These are phyloP conservation scores for Pterobdella sp. DNA, from an alignment of 2,888 invertebrate species.

Conservation along the genomic window DNA sequence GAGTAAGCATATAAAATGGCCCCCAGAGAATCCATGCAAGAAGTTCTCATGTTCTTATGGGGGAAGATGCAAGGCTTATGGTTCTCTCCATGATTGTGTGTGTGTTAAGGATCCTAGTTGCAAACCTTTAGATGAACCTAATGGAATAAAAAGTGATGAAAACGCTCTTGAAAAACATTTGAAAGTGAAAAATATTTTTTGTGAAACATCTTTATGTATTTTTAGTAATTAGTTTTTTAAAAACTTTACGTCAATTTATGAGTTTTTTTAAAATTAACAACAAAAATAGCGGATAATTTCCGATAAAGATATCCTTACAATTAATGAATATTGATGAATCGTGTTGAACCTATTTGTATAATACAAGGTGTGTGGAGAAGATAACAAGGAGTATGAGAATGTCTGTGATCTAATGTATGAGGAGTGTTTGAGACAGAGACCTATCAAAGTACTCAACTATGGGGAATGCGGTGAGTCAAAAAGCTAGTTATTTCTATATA, in stretches of 20 bases:
- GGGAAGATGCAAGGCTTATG: background rate
- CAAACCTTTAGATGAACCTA: no score
- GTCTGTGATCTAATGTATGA: slow-evolving; percentile 11
- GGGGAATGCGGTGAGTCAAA: slow-evolving; percentile 24
- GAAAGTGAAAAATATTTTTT: background rate
- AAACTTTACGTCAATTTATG: no score
- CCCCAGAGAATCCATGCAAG: slow-evolving; percentile 20
- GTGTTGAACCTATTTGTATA: no score
- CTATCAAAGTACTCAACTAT: slow-evolving; percentile 8
- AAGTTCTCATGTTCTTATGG: slow-evolving; percentile 6
- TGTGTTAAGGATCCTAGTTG: slow-evolving; percentile 11
- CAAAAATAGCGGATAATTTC: no score
- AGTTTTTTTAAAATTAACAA: no score
- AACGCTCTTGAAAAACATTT: background rate
- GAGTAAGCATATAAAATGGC: background rate
- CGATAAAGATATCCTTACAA: no score
- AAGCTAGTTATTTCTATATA: no score
- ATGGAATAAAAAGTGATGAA: background rate
- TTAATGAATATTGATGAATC: no score
- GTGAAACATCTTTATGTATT: background rate
- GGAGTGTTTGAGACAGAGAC: slow-evolving; percentile 14
- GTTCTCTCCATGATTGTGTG: background rate
- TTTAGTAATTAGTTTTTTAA: no score
- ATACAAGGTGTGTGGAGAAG: slow-evolving; percentile 10
- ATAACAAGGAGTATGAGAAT: slow-evolving; percentile 21